These are phyloP conservation scores for Meleagris gallopavo DNA, from an alignment of 2,113 vertebrate genomes.

Conservation along the genomic window DNA sequence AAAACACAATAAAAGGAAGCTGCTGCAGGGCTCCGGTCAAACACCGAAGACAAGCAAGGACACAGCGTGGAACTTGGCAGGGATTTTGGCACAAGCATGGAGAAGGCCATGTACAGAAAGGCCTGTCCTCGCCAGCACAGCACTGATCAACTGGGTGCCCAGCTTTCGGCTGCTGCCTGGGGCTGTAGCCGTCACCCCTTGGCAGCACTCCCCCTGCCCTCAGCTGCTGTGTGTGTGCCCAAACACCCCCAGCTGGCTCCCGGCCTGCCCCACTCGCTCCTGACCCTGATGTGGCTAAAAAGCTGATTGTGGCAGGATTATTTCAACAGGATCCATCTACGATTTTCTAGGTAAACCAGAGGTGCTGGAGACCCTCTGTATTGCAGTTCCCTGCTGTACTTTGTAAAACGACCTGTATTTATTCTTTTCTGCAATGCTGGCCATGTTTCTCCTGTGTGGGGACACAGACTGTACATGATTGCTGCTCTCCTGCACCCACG, in stretches of 20 bases:
- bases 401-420: neutral
- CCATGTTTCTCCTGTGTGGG: neutral
- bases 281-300: neutral
- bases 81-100: neutral
- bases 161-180: neutral
- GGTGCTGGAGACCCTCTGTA: neutral
- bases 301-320: neutral
- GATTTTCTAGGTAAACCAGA: neutral
- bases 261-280: neutral
- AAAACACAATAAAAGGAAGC: neutral
- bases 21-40: neutral
- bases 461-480: neutral
- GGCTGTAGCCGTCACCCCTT: neutral
- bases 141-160: neutral
- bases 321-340: neutral
- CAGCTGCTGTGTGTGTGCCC: neutral
- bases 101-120: neutral
- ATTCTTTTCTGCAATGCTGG: neutral
- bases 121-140: neutral
- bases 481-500: neutral
- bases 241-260: neutral
- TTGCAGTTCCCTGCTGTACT: neutral
- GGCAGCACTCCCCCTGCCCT: neutral
- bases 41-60: constrained; percentile 21
- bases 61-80: neutral